Base-by-base conservation (phyloP, 2,113 vertebrate species). In the Otus sunia region DNA sequence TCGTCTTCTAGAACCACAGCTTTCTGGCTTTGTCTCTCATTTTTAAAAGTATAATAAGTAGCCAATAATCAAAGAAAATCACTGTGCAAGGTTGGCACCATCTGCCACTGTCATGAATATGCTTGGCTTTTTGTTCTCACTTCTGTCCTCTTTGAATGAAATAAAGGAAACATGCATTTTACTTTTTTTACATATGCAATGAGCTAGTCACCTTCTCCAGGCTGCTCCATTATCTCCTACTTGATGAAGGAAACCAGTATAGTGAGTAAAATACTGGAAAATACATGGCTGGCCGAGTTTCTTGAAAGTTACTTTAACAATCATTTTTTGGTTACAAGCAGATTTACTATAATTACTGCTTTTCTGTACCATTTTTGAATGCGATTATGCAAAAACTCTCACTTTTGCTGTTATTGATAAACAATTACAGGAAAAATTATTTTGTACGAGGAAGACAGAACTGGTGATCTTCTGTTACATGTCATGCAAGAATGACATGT, bases 91-190 rank as follows among this genome's bases (percentile, higher is more conserved):
- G 96, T 96, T 86, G 91, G 86, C 88, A 87, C 88, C 92, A 92
- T 79, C 85, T 94, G 94, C 88, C 84, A 84, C 95, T 91, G 77
- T 85, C 87, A 74, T 79, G 83, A 91, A 96, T 96, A 93, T 88
- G 88, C 95, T 89, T 96, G 88, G 88, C 92, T 96, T 96, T 97
- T 96, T 96, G 86, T 96, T 97, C 95, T 96, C 94, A 95, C 90
- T 96, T 94, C 95, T 96, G 95, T 96, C 94, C 96, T 95, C 64
- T 90, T 89, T 6, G 27, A 96, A 87, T 89, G 88, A 95, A 95
- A 96, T 94, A 96, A 96, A 92, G 79, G 56, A 96, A 96, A 93
- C 72, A 81, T 11, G 15, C 52, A 60, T 93, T 96, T 94, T 90
- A 81, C 59, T 92, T 93, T 95, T 89, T 93, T 86, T 81, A 94